phyloP scores from a whole-genome alignment of 92 coral and sea anemone genomes.

The Actinostola sp. region DNA sequence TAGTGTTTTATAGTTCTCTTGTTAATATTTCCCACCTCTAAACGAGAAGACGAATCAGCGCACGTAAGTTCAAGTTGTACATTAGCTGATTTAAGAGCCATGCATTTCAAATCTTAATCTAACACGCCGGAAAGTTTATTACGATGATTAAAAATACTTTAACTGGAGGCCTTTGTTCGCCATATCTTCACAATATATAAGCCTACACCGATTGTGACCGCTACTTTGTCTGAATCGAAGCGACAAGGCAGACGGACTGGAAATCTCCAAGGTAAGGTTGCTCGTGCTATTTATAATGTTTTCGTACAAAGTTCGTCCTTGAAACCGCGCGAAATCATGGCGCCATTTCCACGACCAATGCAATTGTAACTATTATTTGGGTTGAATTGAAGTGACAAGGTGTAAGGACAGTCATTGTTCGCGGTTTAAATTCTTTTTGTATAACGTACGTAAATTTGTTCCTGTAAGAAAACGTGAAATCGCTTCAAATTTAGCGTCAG shows the following conservation, averaged over 20 bases:
- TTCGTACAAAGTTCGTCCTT: too few relatives aligned
- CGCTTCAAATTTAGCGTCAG: too few relatives aligned
- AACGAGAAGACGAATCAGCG: too few relatives aligned
- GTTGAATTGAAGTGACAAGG: slow-evolving; percentile 1
- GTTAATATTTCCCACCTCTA: too few relatives aligned
- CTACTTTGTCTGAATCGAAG: slow-evolving; percentile 3
- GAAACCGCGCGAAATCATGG: neutral
- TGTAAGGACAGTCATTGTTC: neutral
- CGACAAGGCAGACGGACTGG: neutral
- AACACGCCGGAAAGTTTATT: slow-evolving; percentile 13
- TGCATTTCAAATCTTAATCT: slow-evolving; percentile 5
- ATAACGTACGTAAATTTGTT: too few relatives aligned
- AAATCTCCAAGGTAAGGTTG: neutral
- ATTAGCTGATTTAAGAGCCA: too few relatives aligned
- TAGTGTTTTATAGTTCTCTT: too few relatives aligned
- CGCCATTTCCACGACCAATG: neutral
- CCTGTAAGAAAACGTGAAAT: too few relatives aligned
- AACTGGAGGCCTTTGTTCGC: slow-evolving; percentile 6
- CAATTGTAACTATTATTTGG: neutral
- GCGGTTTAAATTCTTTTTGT: neutral
- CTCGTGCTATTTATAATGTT: too few relatives aligned
- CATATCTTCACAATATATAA: neutral
- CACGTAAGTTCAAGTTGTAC: too few relatives aligned
- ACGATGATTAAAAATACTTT: slow-evolving; percentile 16
- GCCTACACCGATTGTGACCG: neutral